A percentile compares a stretch with the other conserved stretches of the same genome.
These are phyloP conservation scores for Spodoptera litura DNA, from an alignment of 1,140 invertebrate species.

Conservation along the genomic window DNA sequence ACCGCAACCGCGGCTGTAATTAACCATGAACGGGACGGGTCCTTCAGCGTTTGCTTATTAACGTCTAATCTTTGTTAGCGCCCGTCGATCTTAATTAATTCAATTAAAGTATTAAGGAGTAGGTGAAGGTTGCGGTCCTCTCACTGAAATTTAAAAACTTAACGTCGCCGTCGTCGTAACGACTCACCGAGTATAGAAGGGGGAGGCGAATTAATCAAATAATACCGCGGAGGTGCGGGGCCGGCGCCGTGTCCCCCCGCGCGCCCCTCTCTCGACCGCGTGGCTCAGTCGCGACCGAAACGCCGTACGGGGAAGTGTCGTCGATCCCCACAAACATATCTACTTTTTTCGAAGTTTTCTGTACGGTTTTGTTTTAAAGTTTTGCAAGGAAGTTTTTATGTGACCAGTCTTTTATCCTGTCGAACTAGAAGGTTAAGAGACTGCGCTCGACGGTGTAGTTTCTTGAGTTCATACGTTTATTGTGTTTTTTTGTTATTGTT, in stretches of 20 bases:
- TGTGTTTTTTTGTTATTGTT: slow-evolving; percentile 85
- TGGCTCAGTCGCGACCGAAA: slow-evolving; percentile 81
- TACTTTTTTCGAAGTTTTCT: slow-evolving; percentile 85
- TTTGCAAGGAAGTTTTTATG: slow-evolving; percentile 80
- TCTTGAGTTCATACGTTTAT: slow-evolving; percentile 80
- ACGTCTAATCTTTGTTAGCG: slow-evolving; percentile 80
- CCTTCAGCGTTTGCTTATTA: slow-evolving; percentile 81
- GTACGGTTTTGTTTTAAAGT: slow-evolving; percentile 83
- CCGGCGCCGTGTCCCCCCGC: slow-evolving; percentile 62
- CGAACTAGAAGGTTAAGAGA: slow-evolving; percentile 76
- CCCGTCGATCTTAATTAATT: slow-evolving; percentile 81
- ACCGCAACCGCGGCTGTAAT: slow-evolving; percentile 72
- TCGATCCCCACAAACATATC: slow-evolving; percentile 74
- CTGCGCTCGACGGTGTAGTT: slow-evolving; percentile 76
- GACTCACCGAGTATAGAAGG: slow-evolving; percentile 84
- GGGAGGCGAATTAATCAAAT: slow-evolving; percentile 86
- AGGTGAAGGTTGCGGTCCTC: slow-evolving; percentile 83
- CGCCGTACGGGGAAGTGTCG: slow-evolving; percentile 80
- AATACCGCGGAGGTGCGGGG: slow-evolving; percentile 82
- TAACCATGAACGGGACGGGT: slow-evolving; percentile 79
- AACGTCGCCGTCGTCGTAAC: slow-evolving; percentile 81
- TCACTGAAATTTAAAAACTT: slow-evolving; percentile 84
- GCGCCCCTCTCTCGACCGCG: slow-evolving; percentile 74
- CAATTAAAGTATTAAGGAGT: slow-evolving; percentile 84
- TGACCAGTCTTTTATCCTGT: slow-evolving; percentile 74